Base-by-base conservation (phyloP, 2,113 vertebrate species). In the Nyctereutes procyonoides region DNA sequence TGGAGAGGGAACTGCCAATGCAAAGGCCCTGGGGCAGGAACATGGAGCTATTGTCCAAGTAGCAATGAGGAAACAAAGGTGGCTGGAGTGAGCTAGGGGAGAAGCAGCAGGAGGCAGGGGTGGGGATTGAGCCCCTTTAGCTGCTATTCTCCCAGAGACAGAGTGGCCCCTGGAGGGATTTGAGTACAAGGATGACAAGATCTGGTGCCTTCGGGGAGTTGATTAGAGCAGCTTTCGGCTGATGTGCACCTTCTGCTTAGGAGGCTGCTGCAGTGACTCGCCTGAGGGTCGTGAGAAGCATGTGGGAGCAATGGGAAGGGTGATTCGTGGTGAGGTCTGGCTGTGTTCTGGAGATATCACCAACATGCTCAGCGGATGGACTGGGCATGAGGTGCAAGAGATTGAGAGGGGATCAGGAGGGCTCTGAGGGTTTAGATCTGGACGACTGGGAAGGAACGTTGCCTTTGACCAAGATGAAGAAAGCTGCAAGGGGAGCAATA, bases 301-400 rank as follows among this genome's bases (percentile, higher is more conserved):
- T 0, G 0, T 17, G 38, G 32, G 8, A 26, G 5, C 62, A 24
- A 5, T 11, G 15, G 60, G 30, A 38, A n/a, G 19, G 71, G 0
- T 5, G 67, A 43, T 69, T 35, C 26, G 0, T 28, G 35, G 15
- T 22, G 51, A 43, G 30, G 16, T 55, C 9, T 56, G 53, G 28
- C 11, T 0, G 0, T 17, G 56, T 74, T 63, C 53, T 30, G 83
- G 89, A 69, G 65, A n/a, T 28, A 2, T 14, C 22, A 3, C 67
- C 5, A 0, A 10, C 17, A 16, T 14, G 32, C 22, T 24, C 55
- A 48, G n/a, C 65, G 43, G 43, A 16, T 67, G 24, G 82, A 14
- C 76, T n/a, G 7, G 67, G 55, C 8, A 1, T 13, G 65, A 89
- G 19, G 2, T 38, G 1, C 8, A 0, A 16, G 83, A 53, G 8